Evolutionary conservation across 64 coral and sea anemone genomes (phyloP).

Genomic region (Pocillopora damicornis): DNA sequence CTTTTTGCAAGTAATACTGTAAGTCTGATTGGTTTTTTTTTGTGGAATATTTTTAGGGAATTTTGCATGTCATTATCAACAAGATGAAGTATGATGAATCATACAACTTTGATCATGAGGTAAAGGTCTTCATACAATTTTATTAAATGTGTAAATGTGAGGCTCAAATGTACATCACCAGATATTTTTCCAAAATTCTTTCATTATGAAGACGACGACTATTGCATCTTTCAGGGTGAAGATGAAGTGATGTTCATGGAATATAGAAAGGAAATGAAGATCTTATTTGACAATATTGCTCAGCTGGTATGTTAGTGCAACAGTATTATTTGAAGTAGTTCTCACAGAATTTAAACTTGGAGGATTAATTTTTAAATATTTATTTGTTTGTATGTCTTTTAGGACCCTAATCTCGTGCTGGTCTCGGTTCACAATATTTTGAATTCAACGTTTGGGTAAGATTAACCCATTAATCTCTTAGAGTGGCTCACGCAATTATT

Average conservation of each 20-base stretch:
- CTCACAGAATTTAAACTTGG: too few relatives aligned
- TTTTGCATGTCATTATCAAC: slow-evolving; percentile 75
- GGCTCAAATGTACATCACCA: too few relatives aligned
- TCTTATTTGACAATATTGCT: slow-evolving; percentile 95
- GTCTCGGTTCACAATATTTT: slow-evolving; percentile 45
- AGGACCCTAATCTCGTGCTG: slow-evolving; percentile 40
- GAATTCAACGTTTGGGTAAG: slow-evolving; percentile 37
- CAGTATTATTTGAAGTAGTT: too few relatives aligned
- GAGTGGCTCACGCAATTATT: neutral
- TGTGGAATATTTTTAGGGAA: slow-evolving; percentile 37
- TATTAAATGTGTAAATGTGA: neutral
- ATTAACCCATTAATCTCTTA: neutral
- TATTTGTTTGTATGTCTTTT: neutral
- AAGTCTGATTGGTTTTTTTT: neutral
- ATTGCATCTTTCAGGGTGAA: slow-evolving; percentile 64
- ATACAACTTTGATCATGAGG: slow-evolving; percentile 95
- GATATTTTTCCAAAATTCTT: too few relatives aligned
- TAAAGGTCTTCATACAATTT: neutral
- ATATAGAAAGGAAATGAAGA: slow-evolving; percentile 94
- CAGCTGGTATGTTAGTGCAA: slow-evolving; percentile 62
- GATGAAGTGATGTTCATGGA: slow-evolving; percentile 99
- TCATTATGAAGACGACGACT: neutral
- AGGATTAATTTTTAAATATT: neutral
- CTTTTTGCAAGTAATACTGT: too few relatives aligned
- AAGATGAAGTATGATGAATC: slow-evolving; percentile 99